phyloP scores from a whole-genome alignment of 2,888 invertebrate species.

The Orchesellides sinensis region DNA sequence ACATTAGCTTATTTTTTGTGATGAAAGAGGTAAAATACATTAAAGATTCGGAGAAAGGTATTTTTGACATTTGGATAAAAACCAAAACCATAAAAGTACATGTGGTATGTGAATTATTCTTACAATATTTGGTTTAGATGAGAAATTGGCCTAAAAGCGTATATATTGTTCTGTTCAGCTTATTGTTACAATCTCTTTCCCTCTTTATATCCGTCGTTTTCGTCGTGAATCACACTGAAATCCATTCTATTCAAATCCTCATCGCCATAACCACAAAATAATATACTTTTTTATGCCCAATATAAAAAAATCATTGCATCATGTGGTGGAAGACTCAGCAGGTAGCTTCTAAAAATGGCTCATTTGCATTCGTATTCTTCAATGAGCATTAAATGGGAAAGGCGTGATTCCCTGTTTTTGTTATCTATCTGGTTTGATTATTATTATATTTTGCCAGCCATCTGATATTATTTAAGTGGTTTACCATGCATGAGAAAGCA shows the following conservation, averaged over 20 bases:
- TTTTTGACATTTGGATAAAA: not conserved
- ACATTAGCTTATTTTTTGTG: not conserved
- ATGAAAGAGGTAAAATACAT: not conserved
- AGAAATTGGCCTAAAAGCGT: too few species aligned
- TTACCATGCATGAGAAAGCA: too few species aligned
- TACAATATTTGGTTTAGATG: too few species aligned
- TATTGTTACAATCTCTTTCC: not conserved
- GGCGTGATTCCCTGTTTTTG: slow-evolving; percentile 43
- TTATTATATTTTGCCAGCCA: too few species aligned
- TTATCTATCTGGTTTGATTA: slow-evolving; percentile 14
- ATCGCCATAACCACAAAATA: not conserved
- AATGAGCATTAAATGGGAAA: slow-evolving; percentile 8
- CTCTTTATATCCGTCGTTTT: not conserved
- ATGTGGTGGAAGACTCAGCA: slow-evolving; percentile 13
- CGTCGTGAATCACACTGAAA: not conserved
- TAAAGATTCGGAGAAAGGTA: not conserved
- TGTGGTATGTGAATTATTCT: too few species aligned
- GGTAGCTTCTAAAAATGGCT: not conserved
- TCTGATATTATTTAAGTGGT: too few species aligned
- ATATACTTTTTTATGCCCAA: too few species aligned
- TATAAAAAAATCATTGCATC: slow-evolving; percentile 40
- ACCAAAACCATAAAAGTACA: not conserved
- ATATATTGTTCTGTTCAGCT: too few species aligned
- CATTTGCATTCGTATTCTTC: slow-evolving; percentile 9
- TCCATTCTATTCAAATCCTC: not conserved